Conservation (phyloP, 2,888 invertebrate genomes). For the Lasioglossum calceatum region DNA sequence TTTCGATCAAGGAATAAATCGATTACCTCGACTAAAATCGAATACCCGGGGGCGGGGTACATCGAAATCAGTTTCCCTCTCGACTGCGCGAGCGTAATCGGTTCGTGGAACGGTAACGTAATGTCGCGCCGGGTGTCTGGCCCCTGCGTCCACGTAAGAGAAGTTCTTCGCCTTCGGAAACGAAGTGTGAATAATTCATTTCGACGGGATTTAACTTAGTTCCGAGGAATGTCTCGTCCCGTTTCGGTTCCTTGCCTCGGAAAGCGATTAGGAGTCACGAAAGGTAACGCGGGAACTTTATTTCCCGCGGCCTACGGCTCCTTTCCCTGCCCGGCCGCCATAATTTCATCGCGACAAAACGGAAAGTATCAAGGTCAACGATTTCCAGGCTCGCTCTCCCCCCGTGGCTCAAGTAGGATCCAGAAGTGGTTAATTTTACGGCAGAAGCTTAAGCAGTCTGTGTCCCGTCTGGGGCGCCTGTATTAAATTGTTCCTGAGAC, state of each 20-base stretch:
- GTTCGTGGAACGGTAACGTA: slow-evolving; percentile 4
- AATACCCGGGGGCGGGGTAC: background rate
- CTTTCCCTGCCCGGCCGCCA: background rate
- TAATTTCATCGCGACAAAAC: slow-evolving; percentile 34
- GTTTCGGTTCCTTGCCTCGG: background rate
- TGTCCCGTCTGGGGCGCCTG: background rate
- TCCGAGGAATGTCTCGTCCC: background rate
- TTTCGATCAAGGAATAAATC: background rate
- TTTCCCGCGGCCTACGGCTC: slow-evolving; percentile 7
- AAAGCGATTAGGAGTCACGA: slow-evolving; percentile 28
- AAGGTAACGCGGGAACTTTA: slow-evolving; percentile 14
- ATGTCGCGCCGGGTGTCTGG: slow-evolving; percentile 20
- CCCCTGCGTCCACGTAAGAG: background rate
- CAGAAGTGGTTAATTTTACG: slow-evolving; percentile 36
- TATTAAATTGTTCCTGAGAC: background rate
- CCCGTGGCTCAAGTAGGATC: slow-evolving; percentile 20
- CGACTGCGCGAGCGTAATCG: background rate
- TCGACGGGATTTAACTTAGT: slow-evolving; percentile 39
- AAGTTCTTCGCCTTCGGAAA: slow-evolving; percentile 14
- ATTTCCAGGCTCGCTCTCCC: background rate
- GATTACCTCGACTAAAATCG: background rate
- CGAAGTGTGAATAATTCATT: slow-evolving; percentile 57
- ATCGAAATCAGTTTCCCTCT: background rate
- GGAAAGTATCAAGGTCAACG: slow-evolving; percentile 41
- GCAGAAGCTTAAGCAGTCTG: slow-evolving; percentile 20